Base-by-base conservation (phyloP, 2,113 vertebrate genomes). In the Galemys pyrenaicus region DNA sequence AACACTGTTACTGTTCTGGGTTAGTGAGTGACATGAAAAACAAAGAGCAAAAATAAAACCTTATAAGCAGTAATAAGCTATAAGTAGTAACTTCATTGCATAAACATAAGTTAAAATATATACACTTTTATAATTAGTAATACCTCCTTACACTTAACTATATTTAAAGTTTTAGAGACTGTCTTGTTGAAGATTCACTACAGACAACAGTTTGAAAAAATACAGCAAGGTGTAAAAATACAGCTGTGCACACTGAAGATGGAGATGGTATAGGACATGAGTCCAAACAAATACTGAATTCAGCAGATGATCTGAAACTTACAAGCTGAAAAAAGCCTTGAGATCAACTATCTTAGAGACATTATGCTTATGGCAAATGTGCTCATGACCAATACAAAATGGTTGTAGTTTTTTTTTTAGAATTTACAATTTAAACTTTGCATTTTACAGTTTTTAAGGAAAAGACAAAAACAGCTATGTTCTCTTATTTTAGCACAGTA, bases 1-100 rank as follows among this genome's bases (percentile, higher is more conserved):
- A 51, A 8, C 19, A 80, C 30, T 71, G 24, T 60, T 74, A 7
- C 39, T 88, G 77, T 74, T 19, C 37, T 82, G 81, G 26, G 9
- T 87, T 87, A 24, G 17, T 94, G 26, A 92, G n/a, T 32, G 20
- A 75, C 17, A 73, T 60, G 32, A 58, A 71, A 89, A 96, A 90
- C 20, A 74, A 71, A 91, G 54, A 26, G 11, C 11, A 62, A 77
- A 80, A 44, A 46, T 12, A 70, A 32, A 87, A 83, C 26, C 30
- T 26, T 81, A 2, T 58, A 88, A 89, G 30, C 30, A 89, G 39
- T 95, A 15, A 65, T 41, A 65, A 17, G 81, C 32, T 77, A 58
- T 89, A 64, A 84, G 20, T 19, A 77, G 17, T 70, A 44, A 90
- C 28, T 84, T 83, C 19, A 80, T 10, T 78, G 20, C 26, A 71